Evolutionary conservation across 2,797 vertebrate genomes (phyloP).

Genomic region (Allenopithecus nigroviridis): DNA sequence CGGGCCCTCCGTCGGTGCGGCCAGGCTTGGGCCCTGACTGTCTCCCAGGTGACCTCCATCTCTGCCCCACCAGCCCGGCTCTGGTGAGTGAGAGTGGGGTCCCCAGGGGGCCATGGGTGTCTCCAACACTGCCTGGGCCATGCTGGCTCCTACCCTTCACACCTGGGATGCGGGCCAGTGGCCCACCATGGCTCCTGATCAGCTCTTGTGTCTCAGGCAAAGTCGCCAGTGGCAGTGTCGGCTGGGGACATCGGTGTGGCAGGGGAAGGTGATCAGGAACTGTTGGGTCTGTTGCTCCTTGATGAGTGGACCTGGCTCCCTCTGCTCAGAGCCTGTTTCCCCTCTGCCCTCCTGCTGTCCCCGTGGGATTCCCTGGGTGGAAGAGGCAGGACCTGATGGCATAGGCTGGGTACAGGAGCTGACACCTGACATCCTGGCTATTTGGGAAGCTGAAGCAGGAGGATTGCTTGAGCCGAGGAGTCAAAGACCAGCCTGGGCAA

Average conservation of each 20-base stretch:
- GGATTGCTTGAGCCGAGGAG: not conserved
- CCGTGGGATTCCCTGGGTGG: not conserved
- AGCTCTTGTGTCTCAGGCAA: not conserved
- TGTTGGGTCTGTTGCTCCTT: fast-evolving
- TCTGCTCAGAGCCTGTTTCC: not conserved
- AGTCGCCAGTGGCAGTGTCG: not conserved
- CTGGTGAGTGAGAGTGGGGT: not conserved
- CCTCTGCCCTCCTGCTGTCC: not conserved
- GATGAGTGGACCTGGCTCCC: not conserved
- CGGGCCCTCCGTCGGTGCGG: fast-evolving
- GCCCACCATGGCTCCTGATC: not conserved
- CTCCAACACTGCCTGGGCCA: not conserved
- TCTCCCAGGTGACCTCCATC: not conserved
- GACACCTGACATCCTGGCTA: not conserved
- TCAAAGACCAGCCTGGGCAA: not conserved
- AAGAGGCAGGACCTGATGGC: not conserved
- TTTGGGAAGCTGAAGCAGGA: not conserved
- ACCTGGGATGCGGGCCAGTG: not conserved
- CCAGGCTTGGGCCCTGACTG: not conserved
- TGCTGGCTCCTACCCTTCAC: not conserved
- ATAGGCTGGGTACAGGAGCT: not conserved
- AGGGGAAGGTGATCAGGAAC: not conserved
- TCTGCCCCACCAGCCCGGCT: not conserved
- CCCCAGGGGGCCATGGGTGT: not conserved
- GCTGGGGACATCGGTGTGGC: not conserved